Percentiles rank a stretch among this genome's conserved stretches.
Conservation (phyloP, 2,797 vertebrate genomes). For the Macroramphosus scolopax region DNA sequence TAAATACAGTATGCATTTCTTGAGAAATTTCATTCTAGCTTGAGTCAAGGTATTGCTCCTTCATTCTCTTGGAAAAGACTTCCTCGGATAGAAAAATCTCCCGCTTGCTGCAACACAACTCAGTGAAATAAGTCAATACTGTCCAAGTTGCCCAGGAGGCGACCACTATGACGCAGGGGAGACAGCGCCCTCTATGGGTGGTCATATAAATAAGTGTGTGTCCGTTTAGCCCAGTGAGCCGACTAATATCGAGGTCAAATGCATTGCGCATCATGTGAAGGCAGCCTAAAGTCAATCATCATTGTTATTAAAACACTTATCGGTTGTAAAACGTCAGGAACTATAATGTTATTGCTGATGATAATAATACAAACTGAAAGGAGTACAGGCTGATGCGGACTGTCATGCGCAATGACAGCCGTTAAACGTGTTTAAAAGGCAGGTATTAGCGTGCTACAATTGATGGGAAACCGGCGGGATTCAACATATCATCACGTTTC, state of each 20-base stretch:
- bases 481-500: no score
- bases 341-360: not conserved
- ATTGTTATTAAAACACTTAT: slow-evolving; percentile 2
- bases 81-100: not conserved
- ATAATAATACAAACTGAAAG: no score
- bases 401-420: slow-evolving; percentile 47
- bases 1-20: no score
- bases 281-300: slow-evolving; percentile 1
- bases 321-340: not conserved
- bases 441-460: no score
- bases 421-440: no score
- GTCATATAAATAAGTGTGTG: not conserved
- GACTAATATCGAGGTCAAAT: slow-evolving; percentile 49
- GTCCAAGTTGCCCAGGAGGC: no score
- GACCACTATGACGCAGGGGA: slow-evolving; percentile 5
- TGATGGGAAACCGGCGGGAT: no score
- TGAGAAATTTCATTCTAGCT: no score
- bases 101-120: not conserved
- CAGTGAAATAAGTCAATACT: no score
- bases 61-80: no score
- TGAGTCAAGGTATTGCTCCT: no score
- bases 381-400: no score
- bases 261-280: slow-evolving; percentile 11
- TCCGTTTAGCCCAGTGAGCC: slow-evolving; percentile 22
- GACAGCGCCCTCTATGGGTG: slow-evolving; percentile 67